Conservation (phyloP, 2,888 invertebrate genomes). For the Ferrisia virgata region DNA sequence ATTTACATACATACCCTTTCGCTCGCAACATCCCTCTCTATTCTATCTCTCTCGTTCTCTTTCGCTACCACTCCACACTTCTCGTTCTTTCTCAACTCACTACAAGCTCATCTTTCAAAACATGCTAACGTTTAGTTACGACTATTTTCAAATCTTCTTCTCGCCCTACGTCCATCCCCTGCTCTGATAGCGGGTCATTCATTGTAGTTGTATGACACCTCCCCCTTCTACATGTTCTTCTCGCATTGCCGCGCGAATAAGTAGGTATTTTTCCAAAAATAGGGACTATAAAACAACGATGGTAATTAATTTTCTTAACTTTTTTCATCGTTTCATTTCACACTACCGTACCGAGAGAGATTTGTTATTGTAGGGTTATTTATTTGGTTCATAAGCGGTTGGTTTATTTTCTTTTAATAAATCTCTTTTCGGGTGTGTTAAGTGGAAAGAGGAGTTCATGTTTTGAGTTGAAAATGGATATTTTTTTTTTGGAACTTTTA, state of each 20-base stretch:
- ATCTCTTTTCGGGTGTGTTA: neutral
- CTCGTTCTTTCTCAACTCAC: neutral
- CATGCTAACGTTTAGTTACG: slow-evolving; percentile 43
- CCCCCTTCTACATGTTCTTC: neutral
- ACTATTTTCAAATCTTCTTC: neutral
- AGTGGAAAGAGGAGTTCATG: neutral
- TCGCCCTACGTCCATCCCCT: neutral
- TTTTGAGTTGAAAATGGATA: no score
- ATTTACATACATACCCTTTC: slow-evolving; percentile 41
- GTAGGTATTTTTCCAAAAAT: neutral
- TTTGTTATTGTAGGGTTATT: no score
- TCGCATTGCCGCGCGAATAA: neutral
- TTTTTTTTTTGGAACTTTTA: no score
- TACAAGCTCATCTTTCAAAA: slow-evolving; percentile 39
- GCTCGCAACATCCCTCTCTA: no score
- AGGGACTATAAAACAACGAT: neutral
- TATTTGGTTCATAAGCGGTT: neutral
- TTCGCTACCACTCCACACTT: neutral
- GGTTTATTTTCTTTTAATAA: neutral
- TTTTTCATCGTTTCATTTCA: neutral
- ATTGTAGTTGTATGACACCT: neutral
- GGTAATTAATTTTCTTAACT: slow-evolving; percentile 14
- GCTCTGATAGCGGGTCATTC: neutral
- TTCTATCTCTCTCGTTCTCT: no score
- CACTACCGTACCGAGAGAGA: no score